Percentiles rank a stretch among this genome's conserved stretches.
Conservation (phyloP, 2,113 vertebrate genomes). For the Varanus komodoensis region DNA sequence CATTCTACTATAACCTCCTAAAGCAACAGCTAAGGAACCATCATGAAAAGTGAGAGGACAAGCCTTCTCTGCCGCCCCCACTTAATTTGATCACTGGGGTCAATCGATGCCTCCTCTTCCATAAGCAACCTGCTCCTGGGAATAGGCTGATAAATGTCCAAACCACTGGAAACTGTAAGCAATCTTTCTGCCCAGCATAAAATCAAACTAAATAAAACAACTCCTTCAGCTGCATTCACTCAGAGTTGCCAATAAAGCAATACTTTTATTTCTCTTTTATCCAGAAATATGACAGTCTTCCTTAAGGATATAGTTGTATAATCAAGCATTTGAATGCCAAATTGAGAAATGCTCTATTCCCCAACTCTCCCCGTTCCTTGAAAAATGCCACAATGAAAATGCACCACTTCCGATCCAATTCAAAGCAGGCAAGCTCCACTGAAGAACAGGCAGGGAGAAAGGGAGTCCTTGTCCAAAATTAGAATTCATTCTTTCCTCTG, state of each 20-base stretch:
- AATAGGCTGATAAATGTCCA: background rate
- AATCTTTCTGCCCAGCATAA: background rate
- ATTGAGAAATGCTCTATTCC: background rate
- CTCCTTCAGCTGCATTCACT: fast-evolving
- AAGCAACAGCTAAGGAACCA: background rate
- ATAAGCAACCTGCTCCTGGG: background rate
- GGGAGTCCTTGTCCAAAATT: slow-evolving; percentile 66
- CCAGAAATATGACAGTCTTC: background rate
- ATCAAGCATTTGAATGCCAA: slow-evolving; percentile 1
- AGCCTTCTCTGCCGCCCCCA: background rate
- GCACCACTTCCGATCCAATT: slow-evolving; percentile 38
- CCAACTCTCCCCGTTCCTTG: background rate
- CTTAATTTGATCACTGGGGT: background rate
- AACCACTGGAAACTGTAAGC: background rate
- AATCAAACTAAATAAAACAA: background rate
- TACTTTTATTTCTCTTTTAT: slow-evolving; percentile 13
- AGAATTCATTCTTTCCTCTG: slow-evolving; percentile 68
- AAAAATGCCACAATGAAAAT: slow-evolving; percentile 12
- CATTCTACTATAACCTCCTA: background rate
- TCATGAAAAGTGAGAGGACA: background rate
- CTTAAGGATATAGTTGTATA: slow-evolving; percentile 1
- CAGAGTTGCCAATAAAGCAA: slow-evolving; percentile 20
- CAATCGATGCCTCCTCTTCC: background rate
- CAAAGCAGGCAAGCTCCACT: slow-evolving; percentile 56
- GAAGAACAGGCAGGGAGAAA: slow-evolving; percentile 50